phyloP scores from a whole-genome alignment of 1,140 invertebrate species.

The Neotoxoptera formosana region DNA sequence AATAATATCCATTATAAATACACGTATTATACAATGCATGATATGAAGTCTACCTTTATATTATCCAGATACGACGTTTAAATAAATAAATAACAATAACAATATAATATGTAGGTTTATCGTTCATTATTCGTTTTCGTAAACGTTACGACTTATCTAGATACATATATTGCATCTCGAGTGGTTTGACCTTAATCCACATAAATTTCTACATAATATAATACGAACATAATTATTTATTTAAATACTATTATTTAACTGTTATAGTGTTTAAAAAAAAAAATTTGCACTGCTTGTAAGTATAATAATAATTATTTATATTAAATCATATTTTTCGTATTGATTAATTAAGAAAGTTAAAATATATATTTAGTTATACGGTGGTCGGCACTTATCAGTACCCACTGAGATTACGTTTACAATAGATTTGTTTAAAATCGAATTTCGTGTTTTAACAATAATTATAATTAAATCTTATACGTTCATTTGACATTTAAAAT shows the following conservation, averaged over 20 bases:
- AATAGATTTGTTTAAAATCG: background rate
- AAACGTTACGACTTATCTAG: background rate
- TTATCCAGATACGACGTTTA: slow-evolving; percentile 1
- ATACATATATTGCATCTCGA: background rate
- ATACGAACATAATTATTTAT: no score
- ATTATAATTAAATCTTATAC: background rate
- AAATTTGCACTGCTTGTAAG: background rate
- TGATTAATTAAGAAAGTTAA: no score
- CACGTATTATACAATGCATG: background rate
- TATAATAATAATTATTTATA: background rate
- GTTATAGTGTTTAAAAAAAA: background rate
- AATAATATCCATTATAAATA: background rate
- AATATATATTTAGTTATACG: background rate
- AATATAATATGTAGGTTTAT: background rate
- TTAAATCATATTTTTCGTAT: no score
- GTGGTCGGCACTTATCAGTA: background rate
- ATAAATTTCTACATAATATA: background rate
- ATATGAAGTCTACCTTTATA: background rate
- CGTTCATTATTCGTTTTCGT: background rate
- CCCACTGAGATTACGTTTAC: background rate
- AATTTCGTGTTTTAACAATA: background rate
- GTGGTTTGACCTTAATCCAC: background rate
- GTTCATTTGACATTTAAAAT: no score
- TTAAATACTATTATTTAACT: background rate
- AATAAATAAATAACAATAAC: background rate